Evolutionary conservation across 2,888 invertebrate genomes (phyloP).

Genomic region (Xestia c-nigrum): DNA sequence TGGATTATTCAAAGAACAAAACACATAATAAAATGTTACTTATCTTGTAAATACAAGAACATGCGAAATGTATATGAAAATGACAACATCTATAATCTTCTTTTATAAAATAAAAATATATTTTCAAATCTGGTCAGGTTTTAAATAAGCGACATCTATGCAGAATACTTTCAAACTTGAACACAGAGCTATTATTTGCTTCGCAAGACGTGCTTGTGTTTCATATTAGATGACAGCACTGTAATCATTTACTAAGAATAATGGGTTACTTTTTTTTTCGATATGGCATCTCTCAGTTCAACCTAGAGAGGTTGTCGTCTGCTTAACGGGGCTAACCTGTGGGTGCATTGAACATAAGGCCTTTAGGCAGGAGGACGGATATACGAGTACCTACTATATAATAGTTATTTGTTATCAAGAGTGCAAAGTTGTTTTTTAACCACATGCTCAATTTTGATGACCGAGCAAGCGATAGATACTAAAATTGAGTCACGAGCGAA

Average conservation of each 20-base stretch:
- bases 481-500: no score
- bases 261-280: neutral
- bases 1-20: neutral
- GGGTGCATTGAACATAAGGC: no score
- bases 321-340: no score
- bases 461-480: no score
- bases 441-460: no score
- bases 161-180: neutral
- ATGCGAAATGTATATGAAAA: neutral
- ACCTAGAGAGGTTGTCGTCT: no score
- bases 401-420: no score
- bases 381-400: no score
- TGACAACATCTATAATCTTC: no score
- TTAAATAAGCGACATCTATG: constrained; percentile 40
- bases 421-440: no score
- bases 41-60: neutral
- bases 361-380: no score
- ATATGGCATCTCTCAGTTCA: no score
- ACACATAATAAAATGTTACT: neutral
- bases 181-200: neutral
- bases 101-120: neutral
- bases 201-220: neutral
- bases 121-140: neutral
- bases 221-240: constrained; percentile 36
- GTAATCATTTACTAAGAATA: neutral